Evolutionary conservation across 1,140 invertebrate genomes (phyloP), one percentile per base, ranked within the genome.

Genomic region (Argopecten irradians): DNA sequence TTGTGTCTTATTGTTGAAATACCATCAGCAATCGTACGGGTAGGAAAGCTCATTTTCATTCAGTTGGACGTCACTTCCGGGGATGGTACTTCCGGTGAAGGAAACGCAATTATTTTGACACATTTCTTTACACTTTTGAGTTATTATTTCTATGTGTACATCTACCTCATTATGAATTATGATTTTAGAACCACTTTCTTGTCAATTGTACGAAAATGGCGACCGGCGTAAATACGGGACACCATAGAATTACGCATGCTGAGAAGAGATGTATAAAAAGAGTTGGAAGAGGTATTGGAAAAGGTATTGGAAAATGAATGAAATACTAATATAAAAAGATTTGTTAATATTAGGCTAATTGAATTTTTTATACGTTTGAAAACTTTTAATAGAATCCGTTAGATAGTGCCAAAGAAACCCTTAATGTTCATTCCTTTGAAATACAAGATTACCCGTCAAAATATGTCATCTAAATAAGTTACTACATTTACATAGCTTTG

Each of bases 141-240:
- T 71, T 71, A 71, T 11, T 71, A 71, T 71, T 71, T 71, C 13
- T 71, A 71, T 71, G 55, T 71, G 55, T 71, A 71, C 55, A 71
- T 71, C 55, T 71, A 71, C n/a, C 22, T 71, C 13, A 16, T 71
- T 8, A 71, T 71, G 55, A 71, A 71, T 71, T 5, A n/a, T 71
- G 55, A 71, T 28, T 71, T 71, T n/a, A 1, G 55, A 28, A 71
- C 1, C 1, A 28, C 55, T 71, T 71, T 71, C n/a, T 71, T 71
- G 55, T 71, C 55, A 71, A 28, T 71, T 71, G 1, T 71, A 28
- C 55, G 55, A n/a, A 71, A 71, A 71, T 71, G 14, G 22, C 55
- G n/a, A 28, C 55, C 55, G 28, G 28, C 11, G 28, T n/a, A n/a
- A 28, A 5, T 5, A 71, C 55, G 19, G 22, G 55, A 71, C 16